These are phyloP conservation scores for Argya squamiceps DNA, from an alignment of 2,797 vertebrate genomes.

Conservation along the genomic window DNA sequence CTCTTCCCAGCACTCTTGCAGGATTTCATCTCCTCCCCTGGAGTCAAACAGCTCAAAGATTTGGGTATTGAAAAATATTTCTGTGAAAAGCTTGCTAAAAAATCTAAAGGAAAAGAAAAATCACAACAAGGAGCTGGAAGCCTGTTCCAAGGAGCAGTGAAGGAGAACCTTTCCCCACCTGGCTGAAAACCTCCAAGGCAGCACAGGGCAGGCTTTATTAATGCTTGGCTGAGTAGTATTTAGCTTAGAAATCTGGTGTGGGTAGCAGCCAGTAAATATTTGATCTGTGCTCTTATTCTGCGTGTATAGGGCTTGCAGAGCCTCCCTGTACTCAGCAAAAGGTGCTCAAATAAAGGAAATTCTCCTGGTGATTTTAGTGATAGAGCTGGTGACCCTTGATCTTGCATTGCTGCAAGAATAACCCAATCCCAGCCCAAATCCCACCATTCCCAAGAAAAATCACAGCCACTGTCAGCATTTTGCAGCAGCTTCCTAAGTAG, in stretches of 20 bases:
- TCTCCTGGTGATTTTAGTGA: not conserved
- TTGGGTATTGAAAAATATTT: not conserved
- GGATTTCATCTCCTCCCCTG: not conserved
- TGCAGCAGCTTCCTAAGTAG: not conserved
- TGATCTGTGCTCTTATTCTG: not conserved
- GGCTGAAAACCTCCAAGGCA: not conserved
- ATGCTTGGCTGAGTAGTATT: not conserved
- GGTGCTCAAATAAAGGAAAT: not conserved
- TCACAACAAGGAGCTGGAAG: not conserved
- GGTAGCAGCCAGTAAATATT: not conserved
- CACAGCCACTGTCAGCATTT: not conserved
- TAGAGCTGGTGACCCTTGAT: not conserved
- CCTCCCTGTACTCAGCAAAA: not conserved
- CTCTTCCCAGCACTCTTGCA: not conserved
- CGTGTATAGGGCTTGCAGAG: not conserved
- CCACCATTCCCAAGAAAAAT: not conserved
- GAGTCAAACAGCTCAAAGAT: not conserved
- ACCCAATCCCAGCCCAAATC: not conserved
- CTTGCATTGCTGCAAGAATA: not conserved
- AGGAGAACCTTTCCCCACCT: not conserved
- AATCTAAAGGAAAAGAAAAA: not conserved
- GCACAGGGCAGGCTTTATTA: not conserved
- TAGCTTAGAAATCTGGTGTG: not conserved
- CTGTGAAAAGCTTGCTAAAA: not conserved
- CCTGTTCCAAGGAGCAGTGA: not conserved